These are phyloP conservation scores for Macaria liturata DNA, from an alignment of 2,888 invertebrate species.

Conservation along the genomic window DNA sequence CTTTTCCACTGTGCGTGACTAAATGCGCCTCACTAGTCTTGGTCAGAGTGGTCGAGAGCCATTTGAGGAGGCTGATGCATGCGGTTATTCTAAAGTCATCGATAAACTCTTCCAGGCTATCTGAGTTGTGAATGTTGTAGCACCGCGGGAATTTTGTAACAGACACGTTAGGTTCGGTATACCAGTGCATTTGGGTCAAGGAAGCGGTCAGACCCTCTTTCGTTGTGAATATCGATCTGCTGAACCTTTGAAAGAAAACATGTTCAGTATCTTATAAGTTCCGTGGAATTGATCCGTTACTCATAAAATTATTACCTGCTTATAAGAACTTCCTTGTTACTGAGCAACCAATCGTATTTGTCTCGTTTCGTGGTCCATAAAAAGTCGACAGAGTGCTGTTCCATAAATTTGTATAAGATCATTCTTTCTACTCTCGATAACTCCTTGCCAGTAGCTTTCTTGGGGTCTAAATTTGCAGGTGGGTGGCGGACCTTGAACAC, in stretches of 20 bases:
- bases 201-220: constrained; percentile 94
- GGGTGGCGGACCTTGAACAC: constrained; percentile 65
- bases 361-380: constrained; percentile 95
- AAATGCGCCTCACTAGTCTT: constrained; percentile 81
- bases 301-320: constrained; percentile 65
- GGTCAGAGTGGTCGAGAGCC: constrained; percentile 85
- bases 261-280: too few relatives aligned
- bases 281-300: too few relatives aligned
- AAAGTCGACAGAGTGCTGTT: constrained; percentile 92
- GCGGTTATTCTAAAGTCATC: constrained; percentile 96
- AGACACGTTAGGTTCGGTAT: constrained; percentile 91
- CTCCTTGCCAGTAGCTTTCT: constrained; percentile 72
- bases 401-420: constrained; percentile 89
- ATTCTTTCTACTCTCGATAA: constrained; percentile 86
- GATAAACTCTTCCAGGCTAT: constrained; percentile 91
- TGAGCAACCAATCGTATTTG: constrained; percentile 88
- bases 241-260: constrained; percentile 87
- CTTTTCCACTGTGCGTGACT: constrained; percentile 84
- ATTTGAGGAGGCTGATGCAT: constrained; percentile 92
- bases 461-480: constrained; percentile 63
- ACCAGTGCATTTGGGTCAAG: constrained; percentile 93
- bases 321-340: constrained; percentile 77
- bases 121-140: constrained; percentile 91
- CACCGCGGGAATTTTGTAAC: constrained; percentile 93
- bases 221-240: constrained; percentile 94